These are phyloP conservation scores for Trinectes maculatus DNA, from an alignment of 2,113 vertebrate species.

Conservation along the genomic window DNA sequence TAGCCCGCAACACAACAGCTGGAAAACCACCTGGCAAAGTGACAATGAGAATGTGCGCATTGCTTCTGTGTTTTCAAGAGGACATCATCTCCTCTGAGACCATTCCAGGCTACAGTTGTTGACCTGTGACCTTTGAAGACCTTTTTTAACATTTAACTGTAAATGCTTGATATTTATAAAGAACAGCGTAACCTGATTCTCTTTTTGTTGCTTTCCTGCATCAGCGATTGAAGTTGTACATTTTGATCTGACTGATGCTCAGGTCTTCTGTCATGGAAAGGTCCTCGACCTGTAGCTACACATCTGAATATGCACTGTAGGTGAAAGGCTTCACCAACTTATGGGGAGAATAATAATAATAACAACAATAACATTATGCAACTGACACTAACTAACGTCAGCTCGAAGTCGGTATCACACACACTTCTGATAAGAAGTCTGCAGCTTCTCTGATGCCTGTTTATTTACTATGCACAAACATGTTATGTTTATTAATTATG, in stretches of 20 bases:
- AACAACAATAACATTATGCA: slow-evolving; percentile 64
- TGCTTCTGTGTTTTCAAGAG: too few relatives aligned
- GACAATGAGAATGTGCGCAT: too few relatives aligned
- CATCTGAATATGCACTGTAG: slow-evolving; percentile 63
- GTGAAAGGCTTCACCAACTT: slow-evolving; percentile 59
- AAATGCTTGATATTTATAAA: slow-evolving; percentile 20
- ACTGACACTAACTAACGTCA: slow-evolving; percentile 45
- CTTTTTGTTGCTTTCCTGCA: slow-evolving; percentile 4
- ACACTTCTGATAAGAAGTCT: slow-evolving; percentile 60
- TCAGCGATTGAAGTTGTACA: slow-evolving; percentile 16
- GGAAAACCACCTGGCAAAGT: too few relatives aligned
- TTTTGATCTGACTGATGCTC: slow-evolving; percentile 63
- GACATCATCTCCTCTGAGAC: slow-evolving; percentile 1
- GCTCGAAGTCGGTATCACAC: slow-evolving; percentile 21
- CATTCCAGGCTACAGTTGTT: slow-evolving; percentile 19
- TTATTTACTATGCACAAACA: too few relatives aligned
- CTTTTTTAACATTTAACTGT: slow-evolving; percentile 25
- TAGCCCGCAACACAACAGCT: too few relatives aligned
- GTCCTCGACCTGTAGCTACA: slow-evolving; percentile 36
- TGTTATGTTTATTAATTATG: slow-evolving; percentile 61
- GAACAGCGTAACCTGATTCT: not conserved
- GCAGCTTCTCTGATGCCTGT: too few relatives aligned
- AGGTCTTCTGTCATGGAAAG: slow-evolving; percentile 57
- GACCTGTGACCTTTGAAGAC: slow-evolving; percentile 12
- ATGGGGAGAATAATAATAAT: not conserved